Conservation (phyloP, 2,888 invertebrate genomes). For the Stenotaenia linearis region DNA sequence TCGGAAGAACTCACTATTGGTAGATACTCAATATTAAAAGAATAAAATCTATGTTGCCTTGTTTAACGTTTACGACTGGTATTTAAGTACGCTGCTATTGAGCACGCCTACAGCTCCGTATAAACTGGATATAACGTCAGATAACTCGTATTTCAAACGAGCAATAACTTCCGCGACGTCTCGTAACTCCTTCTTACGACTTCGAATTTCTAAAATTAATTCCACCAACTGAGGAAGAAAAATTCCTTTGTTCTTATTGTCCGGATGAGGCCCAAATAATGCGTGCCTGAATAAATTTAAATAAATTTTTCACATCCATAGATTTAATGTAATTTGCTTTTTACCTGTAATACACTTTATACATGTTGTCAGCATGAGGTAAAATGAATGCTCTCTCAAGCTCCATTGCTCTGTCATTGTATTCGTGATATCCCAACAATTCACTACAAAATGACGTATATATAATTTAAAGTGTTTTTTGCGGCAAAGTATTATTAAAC, state of each 20-base stretch:
- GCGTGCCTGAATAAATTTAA: conserved; percentile 33
- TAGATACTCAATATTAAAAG: neutral
- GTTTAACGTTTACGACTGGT: neutral
- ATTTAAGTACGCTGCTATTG: neutral
- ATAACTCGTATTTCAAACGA: neutral
- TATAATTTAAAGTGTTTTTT: neutral
- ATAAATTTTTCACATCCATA: too few species aligned
- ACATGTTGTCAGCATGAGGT: neutral
- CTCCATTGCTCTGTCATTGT: conserved; percentile 33
- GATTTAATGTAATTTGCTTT: neutral
- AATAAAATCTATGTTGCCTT: neutral
- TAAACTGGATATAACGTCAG: neutral
- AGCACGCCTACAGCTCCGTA: neutral
- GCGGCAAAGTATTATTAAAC: neutral
- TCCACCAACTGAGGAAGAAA: conserved; percentile 36
- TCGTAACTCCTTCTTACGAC: neutral
- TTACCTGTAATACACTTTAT: conserved; percentile 20
- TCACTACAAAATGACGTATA: neutral
- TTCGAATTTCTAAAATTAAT: conserved; percentile 28
- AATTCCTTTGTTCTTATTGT: conserved; percentile 35
- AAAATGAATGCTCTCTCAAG: conserved; percentile 34
- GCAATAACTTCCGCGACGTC: neutral
- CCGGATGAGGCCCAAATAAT: conserved; percentile 37
- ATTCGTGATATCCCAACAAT: conserved; percentile 32
- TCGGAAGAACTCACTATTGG: neutral